A percentile compares a stretch with the other conserved stretches of the same genome.
phyloP scores from a whole-genome alignment of 2,888 invertebrate genomes.

The Icerya purchasi region DNA sequence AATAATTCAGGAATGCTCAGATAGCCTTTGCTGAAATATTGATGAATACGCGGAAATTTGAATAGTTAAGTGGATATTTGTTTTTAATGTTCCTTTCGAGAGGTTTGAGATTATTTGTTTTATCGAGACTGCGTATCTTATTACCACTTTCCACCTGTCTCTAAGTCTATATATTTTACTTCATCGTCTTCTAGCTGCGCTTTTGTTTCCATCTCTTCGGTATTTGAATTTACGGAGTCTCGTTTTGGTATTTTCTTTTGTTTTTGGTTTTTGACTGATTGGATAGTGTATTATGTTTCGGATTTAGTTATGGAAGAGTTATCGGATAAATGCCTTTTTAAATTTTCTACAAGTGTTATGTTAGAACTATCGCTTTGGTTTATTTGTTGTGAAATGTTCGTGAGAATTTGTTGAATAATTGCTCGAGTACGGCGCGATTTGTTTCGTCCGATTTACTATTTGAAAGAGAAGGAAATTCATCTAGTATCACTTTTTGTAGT shows the following conservation, averaged over 20 bases:
- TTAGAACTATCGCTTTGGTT: too few species aligned
- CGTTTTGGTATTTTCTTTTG: background rate
- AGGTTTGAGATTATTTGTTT: background rate
- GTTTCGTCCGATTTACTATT: background rate
- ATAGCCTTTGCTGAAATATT: background rate
- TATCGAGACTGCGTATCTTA: background rate
- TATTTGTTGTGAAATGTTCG: too few species aligned
- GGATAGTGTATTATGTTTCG: background rate
- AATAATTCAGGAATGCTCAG: background rate
- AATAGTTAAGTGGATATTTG: background rate
- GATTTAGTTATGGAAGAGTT: background rate
- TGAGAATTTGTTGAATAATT: background rate
- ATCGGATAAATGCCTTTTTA: too few species aligned
- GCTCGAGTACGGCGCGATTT: background rate
- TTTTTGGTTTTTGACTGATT: background rate
- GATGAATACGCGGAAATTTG: background rate
- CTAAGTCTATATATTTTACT: background rate
- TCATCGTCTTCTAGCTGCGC: background rate
- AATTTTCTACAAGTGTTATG: too few species aligned
- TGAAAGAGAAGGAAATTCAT: background rate
- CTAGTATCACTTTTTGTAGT: background rate
- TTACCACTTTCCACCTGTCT: background rate
- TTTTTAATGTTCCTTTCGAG: background rate
- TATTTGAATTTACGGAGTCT: background rate
- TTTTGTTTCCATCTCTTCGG: background rate